phyloP scores from a whole-genome alignment of 2,888 invertebrate species.

The Drosophila monieri region DNA sequence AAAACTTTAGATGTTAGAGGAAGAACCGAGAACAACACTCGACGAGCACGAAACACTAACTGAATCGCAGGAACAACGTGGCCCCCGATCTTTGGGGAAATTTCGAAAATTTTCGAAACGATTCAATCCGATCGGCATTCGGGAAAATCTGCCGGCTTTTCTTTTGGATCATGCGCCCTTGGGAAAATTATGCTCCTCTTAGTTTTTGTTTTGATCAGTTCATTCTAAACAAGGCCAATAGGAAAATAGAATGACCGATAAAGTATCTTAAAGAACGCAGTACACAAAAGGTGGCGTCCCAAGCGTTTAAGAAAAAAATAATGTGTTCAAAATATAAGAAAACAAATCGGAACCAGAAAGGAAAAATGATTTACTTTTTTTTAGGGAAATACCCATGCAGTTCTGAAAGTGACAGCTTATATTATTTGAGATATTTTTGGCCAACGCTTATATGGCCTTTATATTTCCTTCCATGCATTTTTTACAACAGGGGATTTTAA shows the following conservation, averaged over 20 bases:
- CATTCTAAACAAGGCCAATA: conserved; percentile 56
- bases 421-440: no score
- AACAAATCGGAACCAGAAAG: no score
- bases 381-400: no score
- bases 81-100: conserved; percentile 37
- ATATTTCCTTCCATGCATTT: no score
- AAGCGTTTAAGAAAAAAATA: not conserved
- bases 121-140: conserved; percentile 27
- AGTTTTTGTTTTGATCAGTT: conserved; percentile 60
- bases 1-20: conserved; percentile 81
- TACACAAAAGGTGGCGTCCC: not conserved
- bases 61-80: conserved; percentile 66
- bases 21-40: conserved; percentile 84
- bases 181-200: conserved; percentile 11
- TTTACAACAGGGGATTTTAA: no score
- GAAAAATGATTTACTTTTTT: no score
- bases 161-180: conserved; percentile 50
- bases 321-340: no score
- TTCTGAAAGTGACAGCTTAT: no score
- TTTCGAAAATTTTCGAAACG: conserved; percentile 37
- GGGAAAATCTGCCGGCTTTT: conserved; percentile 10
- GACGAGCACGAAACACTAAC: conserved; percentile 84
- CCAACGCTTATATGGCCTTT: no score
- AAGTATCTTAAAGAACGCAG: not conserved
- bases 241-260: not conserved